These are phyloP conservation scores for Platichthys flesus DNA, from an alignment of 2,113 vertebrate species.

Conservation along the genomic window DNA sequence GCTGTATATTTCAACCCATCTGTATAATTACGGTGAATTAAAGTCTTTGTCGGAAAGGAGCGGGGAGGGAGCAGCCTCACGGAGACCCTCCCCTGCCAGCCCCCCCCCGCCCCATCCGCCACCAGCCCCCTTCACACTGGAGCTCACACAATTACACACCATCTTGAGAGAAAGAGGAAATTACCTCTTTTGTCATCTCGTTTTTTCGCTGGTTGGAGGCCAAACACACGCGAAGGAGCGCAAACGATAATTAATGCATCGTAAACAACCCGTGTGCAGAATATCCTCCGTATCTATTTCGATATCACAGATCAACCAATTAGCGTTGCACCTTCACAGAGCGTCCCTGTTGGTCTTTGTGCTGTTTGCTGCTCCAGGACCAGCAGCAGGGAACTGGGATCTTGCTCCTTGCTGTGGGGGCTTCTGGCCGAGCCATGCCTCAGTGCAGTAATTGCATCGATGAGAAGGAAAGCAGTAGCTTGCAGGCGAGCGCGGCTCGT, in stretches of 20 bases:
- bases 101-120: too few relatives aligned
- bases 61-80: conserved; percentile 42
- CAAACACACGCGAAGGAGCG: conserved; percentile 35
- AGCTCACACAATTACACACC: conserved; percentile 70
- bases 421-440: conserved; percentile 38
- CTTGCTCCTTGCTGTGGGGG: conserved; percentile 22
- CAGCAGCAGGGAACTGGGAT: conserved; percentile 26
- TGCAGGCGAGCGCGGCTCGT: conserved; percentile 60
- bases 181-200: conserved; percentile 76
- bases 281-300: conserved; percentile 37
- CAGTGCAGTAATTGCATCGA: conserved; percentile 71
- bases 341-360: not conserved
- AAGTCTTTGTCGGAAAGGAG: conserved; percentile 70
- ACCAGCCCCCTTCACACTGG: conserved; percentile 15
- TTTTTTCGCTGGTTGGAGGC: conserved; percentile 69
- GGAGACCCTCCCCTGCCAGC: conserved; percentile 27
- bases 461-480: conserved; percentile 60
- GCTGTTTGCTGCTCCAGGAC: conserved; percentile 27
- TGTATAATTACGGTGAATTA: conserved; percentile 77
- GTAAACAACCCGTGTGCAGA: conserved; percentile 31
- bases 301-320: conserved; percentile 32
- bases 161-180: conserved; percentile 76
- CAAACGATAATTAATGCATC: conserved; percentile 69
- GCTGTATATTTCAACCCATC: conserved; percentile 78
- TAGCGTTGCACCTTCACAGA: conserved; percentile 23